Evolutionary conservation across 2,113 vertebrate species (phyloP), one percentile per base, ranked within the genome.

Genomic region (Otocyon megalotis): DNA sequence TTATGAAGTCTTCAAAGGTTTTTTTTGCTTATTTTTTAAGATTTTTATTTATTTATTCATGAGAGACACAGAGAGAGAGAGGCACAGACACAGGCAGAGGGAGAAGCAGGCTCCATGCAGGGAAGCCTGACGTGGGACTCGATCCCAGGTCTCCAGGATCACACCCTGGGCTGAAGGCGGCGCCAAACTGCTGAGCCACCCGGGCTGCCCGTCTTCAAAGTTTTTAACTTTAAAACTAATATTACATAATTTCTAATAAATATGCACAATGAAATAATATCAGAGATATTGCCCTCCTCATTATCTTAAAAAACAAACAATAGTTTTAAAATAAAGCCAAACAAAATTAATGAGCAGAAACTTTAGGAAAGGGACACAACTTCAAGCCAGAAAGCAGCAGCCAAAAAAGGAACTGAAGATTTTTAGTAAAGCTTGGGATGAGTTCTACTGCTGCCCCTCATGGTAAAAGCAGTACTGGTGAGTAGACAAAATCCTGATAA

Each of bases 171-270:
- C 43, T 6, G 43, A 43, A 43, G 43, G 43, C 43, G 43, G 43
- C 5, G 43, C 43, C 43, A 43, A 43, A 43, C 43, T 43, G 43
- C 43, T 43, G 43, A 43, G 43, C 43, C 43, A 43, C 43, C 5
- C 43, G 43, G 43, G 43, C 43, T 43, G 43, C 43, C 43, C 43
- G 5, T 79, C 30, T 88, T 22, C 48, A 90, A 54, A 82, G 53
- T 93, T 91, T 60, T 72, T n/a, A 95, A 65, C n/a, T 97, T 94
- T 60, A 96, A 96, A 87, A 90, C 12, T 72, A 88, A 19, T 13
- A 81, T 32, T 94, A 35, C 24, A 76, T 82, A 93, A 90, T 89
- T 94, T 17, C 63, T 83, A 26, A 7, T 85, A 71, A 85, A 30
- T 50, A 86, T 35, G 35, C 20, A 69, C 53, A 85, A 32, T 60